Evolutionary conservation across 2,797 vertebrate genomes (phyloP).

Genomic region (Lindbergichthys nudifrons): DNA sequence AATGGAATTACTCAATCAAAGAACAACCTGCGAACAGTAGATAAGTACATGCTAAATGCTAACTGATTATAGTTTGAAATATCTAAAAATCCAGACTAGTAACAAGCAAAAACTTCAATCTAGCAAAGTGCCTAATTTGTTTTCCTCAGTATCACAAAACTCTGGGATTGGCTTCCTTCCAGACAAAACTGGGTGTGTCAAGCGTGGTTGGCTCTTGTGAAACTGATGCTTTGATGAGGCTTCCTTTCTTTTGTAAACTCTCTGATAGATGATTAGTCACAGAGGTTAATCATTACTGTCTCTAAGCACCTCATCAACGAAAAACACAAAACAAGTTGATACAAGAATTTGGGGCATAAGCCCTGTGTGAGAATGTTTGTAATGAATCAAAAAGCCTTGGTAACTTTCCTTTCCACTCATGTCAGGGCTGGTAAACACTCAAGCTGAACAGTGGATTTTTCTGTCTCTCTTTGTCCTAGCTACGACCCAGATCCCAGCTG

Average conservation of each 20-base stretch:
- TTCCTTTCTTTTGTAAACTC: conserved; percentile 43
- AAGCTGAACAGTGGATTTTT: conserved; percentile 47
- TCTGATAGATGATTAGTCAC: conserved; percentile 58
- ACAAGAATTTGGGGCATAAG: conserved; percentile 48
- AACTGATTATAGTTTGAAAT: not conserved
- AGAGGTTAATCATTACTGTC: conserved; percentile 64
- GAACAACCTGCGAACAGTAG: not conserved
- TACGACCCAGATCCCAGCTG: conserved; percentile 38
- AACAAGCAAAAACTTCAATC: no score
- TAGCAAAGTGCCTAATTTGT: not conserved
- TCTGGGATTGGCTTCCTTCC: conserved; percentile 4
- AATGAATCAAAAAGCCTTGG: conserved; percentile 18
- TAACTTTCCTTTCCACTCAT: conserved; percentile 61
- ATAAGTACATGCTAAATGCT: not conserved
- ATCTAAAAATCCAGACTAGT: no score
- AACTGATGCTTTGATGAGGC: conserved; percentile 45
- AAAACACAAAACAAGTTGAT: conserved; percentile 54
- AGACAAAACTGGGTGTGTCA: conserved; percentile 45
- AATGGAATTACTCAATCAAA: not conserved
- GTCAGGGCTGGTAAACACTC: conserved; percentile 55
- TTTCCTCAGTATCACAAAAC: not conserved
- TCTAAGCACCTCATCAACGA: conserved; percentile 50
- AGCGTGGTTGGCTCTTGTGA: not conserved
- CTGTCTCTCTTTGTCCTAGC: conserved; percentile 56
- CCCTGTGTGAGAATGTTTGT: conserved; percentile 10